Conservation (phyloP, 1,140 invertebrate species). For the Penaeus indicus region DNA sequence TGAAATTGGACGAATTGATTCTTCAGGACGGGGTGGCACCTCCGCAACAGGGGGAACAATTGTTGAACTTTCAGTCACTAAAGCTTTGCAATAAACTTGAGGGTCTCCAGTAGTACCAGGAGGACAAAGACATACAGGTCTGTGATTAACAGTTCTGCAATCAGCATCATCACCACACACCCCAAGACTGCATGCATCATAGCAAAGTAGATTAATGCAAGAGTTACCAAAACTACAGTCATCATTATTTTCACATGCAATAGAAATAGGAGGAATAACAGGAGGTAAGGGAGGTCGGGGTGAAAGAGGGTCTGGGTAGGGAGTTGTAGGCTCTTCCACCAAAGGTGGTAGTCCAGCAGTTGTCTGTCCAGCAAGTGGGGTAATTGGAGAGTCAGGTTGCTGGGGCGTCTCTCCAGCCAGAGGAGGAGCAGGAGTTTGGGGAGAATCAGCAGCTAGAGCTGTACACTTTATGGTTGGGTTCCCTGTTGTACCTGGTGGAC, state of each 20-base stretch:
- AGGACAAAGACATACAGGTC: slow-evolving; percentile 65
- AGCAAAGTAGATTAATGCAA: slow-evolving; percentile 84
- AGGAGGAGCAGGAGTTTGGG: slow-evolving; percentile 74
- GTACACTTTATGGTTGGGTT: slow-evolving; percentile 84
- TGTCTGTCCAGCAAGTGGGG: slow-evolving; percentile 12
- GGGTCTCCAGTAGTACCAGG: slow-evolving; percentile 65
- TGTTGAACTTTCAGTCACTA: slow-evolving; percentile 33
- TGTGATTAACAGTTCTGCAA: slow-evolving; percentile 65
- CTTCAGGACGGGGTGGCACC: slow-evolving; percentile 30
- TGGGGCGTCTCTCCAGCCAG: slow-evolving; percentile 72
- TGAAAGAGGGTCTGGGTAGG: slow-evolving; percentile 22
- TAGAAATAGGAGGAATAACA: slow-evolving; percentile 67
- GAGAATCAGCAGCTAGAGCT: slow-evolving; percentile 40
- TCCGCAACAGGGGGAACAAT: slow-evolving; percentile 43
- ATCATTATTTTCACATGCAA: slow-evolving; percentile 81
- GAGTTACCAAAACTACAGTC: slow-evolving; percentile 83
- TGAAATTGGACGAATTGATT: slow-evolving; percentile 55
- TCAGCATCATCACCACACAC: slow-evolving; percentile 69
- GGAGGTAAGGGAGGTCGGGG: slow-evolving; percentile 45
- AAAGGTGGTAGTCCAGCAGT: slow-evolving; percentile 38
- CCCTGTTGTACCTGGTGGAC: slow-evolving; percentile 81
- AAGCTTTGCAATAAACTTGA: slow-evolving; percentile 50
- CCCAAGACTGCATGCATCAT: slow-evolving; percentile 75
- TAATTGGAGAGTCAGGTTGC: slow-evolving; percentile 6
- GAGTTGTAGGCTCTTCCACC: slow-evolving; percentile 36